Evolutionary conservation across 2,113 vertebrate species (phyloP).

Genomic region (Chauna torquata): DNA sequence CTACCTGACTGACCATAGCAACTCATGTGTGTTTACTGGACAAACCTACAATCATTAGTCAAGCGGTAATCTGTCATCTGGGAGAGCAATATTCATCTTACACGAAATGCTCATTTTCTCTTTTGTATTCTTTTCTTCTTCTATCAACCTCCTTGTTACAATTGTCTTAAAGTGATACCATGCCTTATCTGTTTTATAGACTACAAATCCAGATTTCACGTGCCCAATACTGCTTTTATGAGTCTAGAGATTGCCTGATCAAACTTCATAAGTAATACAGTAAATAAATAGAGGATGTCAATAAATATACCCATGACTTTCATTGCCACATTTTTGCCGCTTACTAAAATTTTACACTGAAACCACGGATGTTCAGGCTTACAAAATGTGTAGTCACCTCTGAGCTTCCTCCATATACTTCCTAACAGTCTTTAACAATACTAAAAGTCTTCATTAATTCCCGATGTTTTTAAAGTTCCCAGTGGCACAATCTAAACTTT

Average conservation of each 20-base stretch:
- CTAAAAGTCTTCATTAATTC: conserved; percentile 14
- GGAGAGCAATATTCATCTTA: not conserved
- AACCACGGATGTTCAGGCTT: not conserved
- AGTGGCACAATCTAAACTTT: not conserved
- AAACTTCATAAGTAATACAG: not conserved
- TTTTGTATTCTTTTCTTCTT: not conserved
- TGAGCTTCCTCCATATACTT: not conserved
- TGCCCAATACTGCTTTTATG: not conserved
- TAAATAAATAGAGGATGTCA: not conserved
- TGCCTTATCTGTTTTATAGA: not conserved
- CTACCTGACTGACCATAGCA: not conserved
- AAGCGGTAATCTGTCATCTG: not conserved
- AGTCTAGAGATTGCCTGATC: not conserved
- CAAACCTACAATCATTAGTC: not conserved
- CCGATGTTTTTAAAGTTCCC: conserved; percentile 1
- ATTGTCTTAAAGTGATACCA: not conserved
- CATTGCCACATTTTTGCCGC: not conserved
- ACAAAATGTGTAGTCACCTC: not conserved
- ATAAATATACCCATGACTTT: not conserved
- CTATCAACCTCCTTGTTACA: not conserved
- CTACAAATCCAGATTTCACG: not conserved
- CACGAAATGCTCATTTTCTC: not conserved
- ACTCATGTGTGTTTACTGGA: not conserved
- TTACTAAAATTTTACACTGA: not conserved
- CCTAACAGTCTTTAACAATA: not conserved